Base-by-base conservation (phyloP, 2,888 invertebrate species). In the Aphodius sticticus region DNA sequence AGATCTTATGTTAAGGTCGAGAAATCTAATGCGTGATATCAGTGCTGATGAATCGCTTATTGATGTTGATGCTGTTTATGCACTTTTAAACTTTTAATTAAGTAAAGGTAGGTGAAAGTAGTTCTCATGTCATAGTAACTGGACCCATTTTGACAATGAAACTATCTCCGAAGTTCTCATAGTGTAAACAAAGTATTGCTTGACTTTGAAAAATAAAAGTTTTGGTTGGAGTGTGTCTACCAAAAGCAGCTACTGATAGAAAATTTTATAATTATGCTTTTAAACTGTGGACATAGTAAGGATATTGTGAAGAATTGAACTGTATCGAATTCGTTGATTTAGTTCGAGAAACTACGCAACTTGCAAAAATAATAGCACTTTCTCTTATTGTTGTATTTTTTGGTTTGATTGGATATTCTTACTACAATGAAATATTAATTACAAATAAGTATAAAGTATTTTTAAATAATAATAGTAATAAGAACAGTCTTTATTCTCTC, bases 1-100 rank as follows among this genome's bases (percentile, higher is more conserved):
- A 53, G 53, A 53, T 53, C 53, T 53, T 53, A 53, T 3, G 7
- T 12, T 53, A 53, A 53, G 53, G 53, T 53, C 53, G 53, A 53
- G 53, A 53, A 53, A 53, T 53, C 53, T 53, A 53, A 9, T 1
- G 53, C 53, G 7, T 53, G 53, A 12, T 53, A 53, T 53, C 53
- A 53, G 53, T 26, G 26, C 9, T 53, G 53, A 53, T 53, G 53
- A 53, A 53, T 53, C 53, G 9, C 1, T 53, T 53, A 53, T 53
- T 53, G 53, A 53, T 53, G 53, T 53, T 53, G 12, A 53, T 12
- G 53, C 53, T 53, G 53, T 53, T 53, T 53, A 53, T 53, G 53
- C 53, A 53, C 53, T 53, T 53, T 53, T 53, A 53, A 53, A 53
- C 53, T 53, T 53, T 53, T 53, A 53, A 53, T 53, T 53, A 53